A percentile compares a stretch with the other conserved stretches of the same genome.
phyloP scores from a whole-genome alignment of 1,140 invertebrate species.

The Pomacea maculata region DNA sequence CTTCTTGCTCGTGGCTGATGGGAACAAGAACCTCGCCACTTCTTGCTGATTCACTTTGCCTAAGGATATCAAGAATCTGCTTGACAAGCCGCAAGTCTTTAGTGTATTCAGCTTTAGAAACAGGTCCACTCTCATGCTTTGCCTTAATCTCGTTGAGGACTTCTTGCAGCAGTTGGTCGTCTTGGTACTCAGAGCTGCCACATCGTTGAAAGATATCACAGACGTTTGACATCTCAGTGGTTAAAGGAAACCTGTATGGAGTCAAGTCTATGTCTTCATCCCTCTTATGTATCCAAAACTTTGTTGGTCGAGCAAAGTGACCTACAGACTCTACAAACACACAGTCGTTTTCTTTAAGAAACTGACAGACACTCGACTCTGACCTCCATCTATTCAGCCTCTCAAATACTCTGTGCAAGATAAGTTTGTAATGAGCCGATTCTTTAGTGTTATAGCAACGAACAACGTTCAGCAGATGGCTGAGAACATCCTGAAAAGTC shows the following conservation, averaged over 20 bases:
- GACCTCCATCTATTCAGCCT: neutral
- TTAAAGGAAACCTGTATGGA: conserved; percentile 33
- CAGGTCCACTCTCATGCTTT: conserved; percentile 2
- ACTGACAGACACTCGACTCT: neutral
- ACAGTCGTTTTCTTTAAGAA: neutral
- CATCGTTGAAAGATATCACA: conserved; percentile 8
- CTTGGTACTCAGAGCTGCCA: conserved; percentile 11
- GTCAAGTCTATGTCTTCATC: conserved; percentile 18
- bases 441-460: neutral
- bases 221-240: conserved; percentile 20
- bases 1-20: conserved; percentile 16
- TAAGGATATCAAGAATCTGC: conserved; percentile 17
- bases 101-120: neutral
- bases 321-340: conserved; percentile 6
- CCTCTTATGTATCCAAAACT: conserved; percentile 15
- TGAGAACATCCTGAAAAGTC: neutral
- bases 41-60: neutral
- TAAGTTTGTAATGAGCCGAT: neutral
- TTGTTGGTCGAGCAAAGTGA: neutral
- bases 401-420: neutral
- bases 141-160: conserved; percentile 18
- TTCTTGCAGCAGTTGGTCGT: conserved; percentile 13
- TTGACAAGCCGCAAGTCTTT: conserved; percentile 19
- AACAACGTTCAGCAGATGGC: conserved; percentile 1
- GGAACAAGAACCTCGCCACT: conserved; percentile 28